A percentile compares a stretch with the other conserved stretches of the same genome.
These are phyloP conservation scores for Prunella fulvescens DNA, from an alignment of 2,113 vertebrate genomes.

Conservation along the genomic window DNA sequence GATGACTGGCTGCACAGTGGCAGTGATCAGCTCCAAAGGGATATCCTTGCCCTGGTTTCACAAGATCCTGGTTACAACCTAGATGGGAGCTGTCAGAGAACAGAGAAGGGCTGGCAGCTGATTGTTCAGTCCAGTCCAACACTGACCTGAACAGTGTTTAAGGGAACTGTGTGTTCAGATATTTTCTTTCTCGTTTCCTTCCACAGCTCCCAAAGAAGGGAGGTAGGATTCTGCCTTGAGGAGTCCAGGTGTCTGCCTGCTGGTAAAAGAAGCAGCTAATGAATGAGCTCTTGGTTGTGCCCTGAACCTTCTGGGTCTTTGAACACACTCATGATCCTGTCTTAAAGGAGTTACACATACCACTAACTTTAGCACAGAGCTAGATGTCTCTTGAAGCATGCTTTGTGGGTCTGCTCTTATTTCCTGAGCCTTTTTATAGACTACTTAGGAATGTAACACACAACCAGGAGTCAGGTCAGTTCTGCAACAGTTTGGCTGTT, in stretches of 20 bases:
- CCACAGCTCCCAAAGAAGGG: not conserved
- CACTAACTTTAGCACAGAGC: not conserved
- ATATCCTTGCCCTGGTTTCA: not conserved
- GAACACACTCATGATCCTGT: not conserved
- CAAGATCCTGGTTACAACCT: not conserved
- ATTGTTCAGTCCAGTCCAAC: not conserved
- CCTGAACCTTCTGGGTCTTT: not conserved
- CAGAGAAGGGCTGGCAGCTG: not conserved
- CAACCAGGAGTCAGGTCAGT: not conserved
- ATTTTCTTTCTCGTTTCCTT: not conserved
- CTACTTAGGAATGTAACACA: not conserved
- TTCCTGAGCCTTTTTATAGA: not conserved
- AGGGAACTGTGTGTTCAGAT: not conserved
- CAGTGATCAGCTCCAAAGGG: rapidly evolving
- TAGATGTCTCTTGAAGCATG: not conserved
- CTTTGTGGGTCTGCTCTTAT: not conserved
- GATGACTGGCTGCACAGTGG: not conserved
- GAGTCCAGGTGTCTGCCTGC: not conserved
- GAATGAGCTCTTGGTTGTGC: not conserved
- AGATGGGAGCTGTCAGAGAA: not conserved
- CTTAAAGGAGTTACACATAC: not conserved
- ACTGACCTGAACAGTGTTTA: not conserved
- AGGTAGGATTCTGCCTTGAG: not conserved
- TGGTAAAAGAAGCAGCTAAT: not conserved
- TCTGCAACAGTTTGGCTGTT: not conserved